Evolutionary conservation across 2,797 vertebrate species (phyloP).

Genomic region (Harpagifer antarcticus): DNA sequence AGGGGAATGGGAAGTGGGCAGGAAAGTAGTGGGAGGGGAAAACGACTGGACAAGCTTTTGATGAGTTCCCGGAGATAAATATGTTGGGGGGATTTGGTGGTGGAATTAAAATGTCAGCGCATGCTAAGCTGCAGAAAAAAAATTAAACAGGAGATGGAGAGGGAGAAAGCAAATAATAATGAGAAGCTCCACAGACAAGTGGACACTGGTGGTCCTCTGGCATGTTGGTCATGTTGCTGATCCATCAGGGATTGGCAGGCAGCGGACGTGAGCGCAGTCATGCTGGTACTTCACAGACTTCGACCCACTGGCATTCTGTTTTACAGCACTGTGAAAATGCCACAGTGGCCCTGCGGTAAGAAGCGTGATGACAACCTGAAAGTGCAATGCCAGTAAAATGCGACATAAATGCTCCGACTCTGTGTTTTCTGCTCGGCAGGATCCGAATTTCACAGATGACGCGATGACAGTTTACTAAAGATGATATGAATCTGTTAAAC

Average conservation of each 20-base stretch:
- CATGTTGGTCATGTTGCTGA: constrained; percentile 47
- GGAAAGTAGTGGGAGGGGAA: constrained; percentile 50
- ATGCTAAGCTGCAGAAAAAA: constrained; percentile 73
- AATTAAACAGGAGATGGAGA: constrained; percentile 46
- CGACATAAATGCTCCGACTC: constrained; percentile 3
- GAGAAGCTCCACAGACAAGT: constrained; percentile 48
- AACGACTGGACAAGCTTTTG: constrained; percentile 67
- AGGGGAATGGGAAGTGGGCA: constrained; percentile 20
- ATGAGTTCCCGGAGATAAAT: constrained; percentile 78
- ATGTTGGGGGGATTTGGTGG: constrained; percentile 75
- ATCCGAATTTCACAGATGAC: constrained; percentile 37
- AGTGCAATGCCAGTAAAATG: constrained; percentile 12
- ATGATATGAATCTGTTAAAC: constrained; percentile 66
- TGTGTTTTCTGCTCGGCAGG: constrained; percentile 39
- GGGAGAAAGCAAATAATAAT: constrained; percentile 46
- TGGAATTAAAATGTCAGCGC: constrained; percentile 81
- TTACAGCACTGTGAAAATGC: constrained; percentile 56
- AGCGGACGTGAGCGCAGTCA: constrained; percentile 26
- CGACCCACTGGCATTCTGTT: constrained; percentile 60
- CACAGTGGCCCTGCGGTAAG: constrained; percentile 34
- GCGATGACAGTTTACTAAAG: constrained; percentile 65
- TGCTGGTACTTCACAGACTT: constrained; percentile 53
- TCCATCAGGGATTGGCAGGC: constrained; percentile 63
- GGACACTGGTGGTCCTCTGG: constrained; percentile 56
- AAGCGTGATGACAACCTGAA: constrained; percentile 25